Percentiles rank a stretch among this genome's conserved stretches.
Evolutionary conservation across 1,140 invertebrate species (phyloP).

Genomic region (Holcopasites calliopsidis): DNA sequence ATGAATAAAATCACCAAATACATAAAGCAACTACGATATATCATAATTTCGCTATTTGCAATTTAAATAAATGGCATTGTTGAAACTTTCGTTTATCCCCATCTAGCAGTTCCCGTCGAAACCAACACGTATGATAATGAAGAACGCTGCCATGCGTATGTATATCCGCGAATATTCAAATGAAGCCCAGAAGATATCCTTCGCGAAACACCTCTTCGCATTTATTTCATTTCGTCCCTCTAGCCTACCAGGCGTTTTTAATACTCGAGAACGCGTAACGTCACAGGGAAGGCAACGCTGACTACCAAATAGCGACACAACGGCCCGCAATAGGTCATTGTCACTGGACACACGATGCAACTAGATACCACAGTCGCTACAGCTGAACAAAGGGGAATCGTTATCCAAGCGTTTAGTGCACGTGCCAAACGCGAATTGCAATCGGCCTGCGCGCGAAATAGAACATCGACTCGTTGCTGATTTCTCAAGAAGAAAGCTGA

Average conservation of each 20-base stretch:
- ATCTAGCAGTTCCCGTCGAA: constrained; percentile 26
- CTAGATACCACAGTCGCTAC: not conserved
- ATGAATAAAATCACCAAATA: no score
- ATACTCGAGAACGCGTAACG: no score
- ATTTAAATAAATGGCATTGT: no score
- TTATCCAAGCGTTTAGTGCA: constrained; percentile 55
- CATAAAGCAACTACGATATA: no score
- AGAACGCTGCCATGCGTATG: constrained; percentile 25
- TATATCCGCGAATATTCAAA: not conserved
- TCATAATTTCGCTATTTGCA: no score
- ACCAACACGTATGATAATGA: constrained; percentile 24
- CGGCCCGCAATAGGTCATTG: not conserved
- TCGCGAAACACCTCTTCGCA: no score
- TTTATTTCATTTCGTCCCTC: no score
- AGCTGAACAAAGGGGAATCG: constrained; percentile 24
- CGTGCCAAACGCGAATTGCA: constrained; percentile 21
- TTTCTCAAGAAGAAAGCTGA: constrained; percentile 65
- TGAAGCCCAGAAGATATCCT: not conserved
- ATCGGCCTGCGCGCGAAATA: constrained; percentile 15
- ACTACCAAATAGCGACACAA: not conserved
- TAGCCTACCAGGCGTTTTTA: no score
- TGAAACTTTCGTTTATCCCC: not conserved
- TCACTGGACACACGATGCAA: not conserved
- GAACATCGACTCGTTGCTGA: constrained; percentile 14
- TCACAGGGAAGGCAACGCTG: no score